phyloP scores from a whole-genome alignment of 2,113 vertebrate species.

The Eulemur rufifrons region DNA sequence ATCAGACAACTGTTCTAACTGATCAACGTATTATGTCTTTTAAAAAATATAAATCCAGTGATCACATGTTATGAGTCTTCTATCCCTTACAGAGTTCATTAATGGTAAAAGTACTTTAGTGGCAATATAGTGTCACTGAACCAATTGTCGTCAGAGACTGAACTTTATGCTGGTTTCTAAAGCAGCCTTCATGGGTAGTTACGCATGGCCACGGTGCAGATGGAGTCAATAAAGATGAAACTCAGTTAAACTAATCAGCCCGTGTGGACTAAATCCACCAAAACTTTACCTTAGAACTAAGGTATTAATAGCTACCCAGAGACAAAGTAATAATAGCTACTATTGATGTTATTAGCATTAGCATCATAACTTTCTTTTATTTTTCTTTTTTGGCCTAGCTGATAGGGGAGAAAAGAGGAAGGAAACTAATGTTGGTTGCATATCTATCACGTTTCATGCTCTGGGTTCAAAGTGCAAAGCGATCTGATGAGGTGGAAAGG shows the following conservation, averaged over 20 bases:
- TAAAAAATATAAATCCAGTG: neutral
- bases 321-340: neutral
- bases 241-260: neutral
- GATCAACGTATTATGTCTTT: neutral
- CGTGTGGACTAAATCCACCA: neutral
- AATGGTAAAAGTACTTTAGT: neutral
- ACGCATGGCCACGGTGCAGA: accelerated
- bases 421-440: neutral
- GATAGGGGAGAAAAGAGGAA: neutral
- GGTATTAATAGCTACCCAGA: neutral
- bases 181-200: neutral
- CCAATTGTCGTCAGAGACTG: neutral
- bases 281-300: neutral
- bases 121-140: neutral
- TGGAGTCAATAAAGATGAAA: neutral
- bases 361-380: neutral
- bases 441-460: neutral
- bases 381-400: neutral
- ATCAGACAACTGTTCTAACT: neutral
- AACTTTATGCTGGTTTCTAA: neutral
- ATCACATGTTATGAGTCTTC: neutral
- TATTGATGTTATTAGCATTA: neutral
- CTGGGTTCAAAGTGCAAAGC: neutral
- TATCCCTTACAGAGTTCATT: neutral
- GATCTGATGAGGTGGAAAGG: neutral